Conservation (phyloP, 2,888 invertebrate genomes). For the Drosophila neutralis region DNA sequence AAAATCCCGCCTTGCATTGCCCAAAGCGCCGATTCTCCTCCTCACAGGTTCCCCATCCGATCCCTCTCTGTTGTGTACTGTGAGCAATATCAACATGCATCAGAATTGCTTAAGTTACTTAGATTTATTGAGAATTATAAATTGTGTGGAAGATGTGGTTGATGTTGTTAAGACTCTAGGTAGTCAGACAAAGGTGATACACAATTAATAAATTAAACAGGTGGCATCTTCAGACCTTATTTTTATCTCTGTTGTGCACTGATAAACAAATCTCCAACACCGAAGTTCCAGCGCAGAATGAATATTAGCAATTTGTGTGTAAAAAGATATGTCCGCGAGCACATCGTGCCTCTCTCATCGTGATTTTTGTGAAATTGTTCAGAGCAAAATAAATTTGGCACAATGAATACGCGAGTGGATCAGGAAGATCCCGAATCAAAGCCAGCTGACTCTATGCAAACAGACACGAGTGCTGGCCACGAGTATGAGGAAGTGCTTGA, state of each 20-base stretch:
- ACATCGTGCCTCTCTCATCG: conserved; percentile 23
- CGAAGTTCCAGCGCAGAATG: conserved; percentile 4
- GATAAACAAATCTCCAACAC: conserved; percentile 49
- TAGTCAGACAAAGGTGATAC: conserved; percentile 9
- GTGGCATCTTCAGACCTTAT: conserved; percentile 50
- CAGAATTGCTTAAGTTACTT: background rate
- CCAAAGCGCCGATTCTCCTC: background rate
- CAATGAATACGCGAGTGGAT: conserved; percentile 25
- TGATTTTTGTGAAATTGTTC: conserved; percentile 14
- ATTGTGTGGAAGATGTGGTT: conserved; percentile 6
- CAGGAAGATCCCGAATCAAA: conserved; percentile 49
- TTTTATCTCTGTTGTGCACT: conserved; percentile 64
- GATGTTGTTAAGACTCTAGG: conserved; percentile 17
- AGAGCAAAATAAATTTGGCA: background rate
- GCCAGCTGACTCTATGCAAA: conserved; percentile 2
- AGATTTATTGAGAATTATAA: conserved; percentile 40
- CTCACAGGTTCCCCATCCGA: no score
- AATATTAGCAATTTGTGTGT: conserved; percentile 33
- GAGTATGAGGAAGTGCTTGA: conserved; percentile 78
- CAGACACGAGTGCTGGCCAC: conserved; percentile 27
- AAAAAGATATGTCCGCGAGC: conserved; percentile 27
- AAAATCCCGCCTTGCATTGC: background rate
- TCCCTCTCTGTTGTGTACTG: background rate
- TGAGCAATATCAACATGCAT: background rate
- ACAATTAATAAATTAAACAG: conserved; percentile 61